Conservation (phyloP, 2,888 invertebrate genomes). For the Drosophila rellima region DNA sequence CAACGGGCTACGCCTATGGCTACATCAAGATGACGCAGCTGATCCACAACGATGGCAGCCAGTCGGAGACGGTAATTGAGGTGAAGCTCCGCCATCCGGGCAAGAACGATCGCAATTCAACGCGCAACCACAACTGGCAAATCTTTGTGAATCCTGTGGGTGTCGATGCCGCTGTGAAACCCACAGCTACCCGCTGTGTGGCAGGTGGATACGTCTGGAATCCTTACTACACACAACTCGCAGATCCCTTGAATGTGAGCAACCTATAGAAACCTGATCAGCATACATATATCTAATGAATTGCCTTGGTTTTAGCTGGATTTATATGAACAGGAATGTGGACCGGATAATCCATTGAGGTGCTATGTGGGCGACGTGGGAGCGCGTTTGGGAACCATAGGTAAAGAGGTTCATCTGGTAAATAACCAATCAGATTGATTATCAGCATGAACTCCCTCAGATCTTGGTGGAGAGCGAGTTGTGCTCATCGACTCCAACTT, state of each 20-base stretch:
- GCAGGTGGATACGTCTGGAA: slow-evolving; percentile 97
- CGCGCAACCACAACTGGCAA: slow-evolving; percentile 94
- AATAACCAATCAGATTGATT: background rate
- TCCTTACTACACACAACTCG: slow-evolving; percentile 95
- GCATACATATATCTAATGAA: background rate
- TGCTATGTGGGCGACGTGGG: slow-evolving; percentile 97
- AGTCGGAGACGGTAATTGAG: slow-evolving; percentile 96
- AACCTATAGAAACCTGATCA: too few species aligned
- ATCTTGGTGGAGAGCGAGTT: slow-evolving; percentile 91
- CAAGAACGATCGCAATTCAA: slow-evolving; percentile 93
- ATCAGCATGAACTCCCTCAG: slow-evolving; percentile 73
- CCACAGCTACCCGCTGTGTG: slow-evolving; percentile 92
- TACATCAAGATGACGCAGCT: slow-evolving; percentile 95
- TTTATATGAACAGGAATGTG: slow-evolving; percentile 94
- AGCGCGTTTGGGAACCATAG: slow-evolving; percentile 93
- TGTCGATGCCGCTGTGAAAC: slow-evolving; percentile 94
- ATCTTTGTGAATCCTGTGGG: slow-evolving; percentile 96
- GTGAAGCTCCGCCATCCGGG: slow-evolving; percentile 95
- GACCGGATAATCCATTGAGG: slow-evolving; percentile 93
- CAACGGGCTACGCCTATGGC: slow-evolving; percentile 93
- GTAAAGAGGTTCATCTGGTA: slow-evolving; percentile 80
- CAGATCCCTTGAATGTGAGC: slow-evolving; percentile 94
- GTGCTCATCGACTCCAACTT: slow-evolving; percentile 95
- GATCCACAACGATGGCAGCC: slow-evolving; percentile 93
- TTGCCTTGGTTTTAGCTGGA: slow-evolving; percentile 88